Evolutionary conservation across 2,113 vertebrate genomes (phyloP).

Genomic region (Nannospalax galili): DNA sequence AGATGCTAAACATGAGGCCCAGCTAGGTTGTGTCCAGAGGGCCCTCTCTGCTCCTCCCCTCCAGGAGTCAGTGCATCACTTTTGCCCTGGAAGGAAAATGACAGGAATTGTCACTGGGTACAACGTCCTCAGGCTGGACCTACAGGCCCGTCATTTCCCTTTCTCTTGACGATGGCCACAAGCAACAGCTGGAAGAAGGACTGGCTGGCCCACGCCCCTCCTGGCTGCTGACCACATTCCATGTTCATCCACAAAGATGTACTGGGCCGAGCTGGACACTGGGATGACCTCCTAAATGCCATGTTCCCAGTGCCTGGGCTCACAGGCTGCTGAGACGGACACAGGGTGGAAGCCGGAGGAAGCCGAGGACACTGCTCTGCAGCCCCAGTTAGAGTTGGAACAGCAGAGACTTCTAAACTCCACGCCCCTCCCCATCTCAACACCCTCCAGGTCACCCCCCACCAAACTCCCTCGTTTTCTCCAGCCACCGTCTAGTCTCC

Average conservation of each 20-base stretch:
- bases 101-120: fast-evolving
- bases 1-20: no score
- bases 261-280: not conserved
- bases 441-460: fast-evolving
- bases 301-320: fast-evolving
- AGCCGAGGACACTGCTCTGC: not conserved
- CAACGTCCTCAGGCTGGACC: not conserved
- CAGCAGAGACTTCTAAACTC: not conserved
- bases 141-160: not conserved
- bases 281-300: not conserved
- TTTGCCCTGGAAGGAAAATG: not conserved
- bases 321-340: no score
- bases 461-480: not conserved
- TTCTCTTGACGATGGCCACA: not conserved
- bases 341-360: not conserved
- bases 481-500: fast-evolving
- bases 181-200: not conserved
- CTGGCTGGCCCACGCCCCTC: not conserved
- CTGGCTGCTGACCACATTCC: fast-evolving
- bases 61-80: not conserved
- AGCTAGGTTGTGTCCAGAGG: not conserved
- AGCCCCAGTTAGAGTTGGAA: not conserved
- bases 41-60: not conserved
- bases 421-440: not conserved
- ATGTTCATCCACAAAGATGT: fast-evolving